Evolutionary conservation across 2,797 vertebrate genomes (phyloP).

Genomic region (Eulemur rubriventer): DNA sequence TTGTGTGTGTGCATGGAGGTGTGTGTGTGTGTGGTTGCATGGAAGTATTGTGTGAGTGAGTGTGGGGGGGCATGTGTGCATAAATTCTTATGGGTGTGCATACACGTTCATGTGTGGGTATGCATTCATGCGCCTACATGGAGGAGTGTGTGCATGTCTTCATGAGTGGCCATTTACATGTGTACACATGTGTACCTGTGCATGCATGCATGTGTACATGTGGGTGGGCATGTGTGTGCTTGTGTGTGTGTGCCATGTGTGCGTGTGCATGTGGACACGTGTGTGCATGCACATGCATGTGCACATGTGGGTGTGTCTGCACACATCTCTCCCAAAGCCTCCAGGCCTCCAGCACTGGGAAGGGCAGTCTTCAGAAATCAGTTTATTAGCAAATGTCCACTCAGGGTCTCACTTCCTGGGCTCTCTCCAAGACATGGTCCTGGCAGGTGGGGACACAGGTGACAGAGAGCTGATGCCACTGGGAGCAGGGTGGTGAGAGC

Average conservation of each 20-base stretch:
- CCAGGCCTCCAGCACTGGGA: not conserved
- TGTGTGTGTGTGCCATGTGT: no score
- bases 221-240: not conserved
- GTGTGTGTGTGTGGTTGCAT: not conserved
- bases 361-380: not conserved
- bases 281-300: not conserved
- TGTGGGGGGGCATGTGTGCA: not conserved
- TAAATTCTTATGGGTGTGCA: not conserved
- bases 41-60: not conserved
- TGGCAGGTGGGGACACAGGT: not conserved
- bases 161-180: not conserved
- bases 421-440: not conserved
- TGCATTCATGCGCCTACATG: not conserved
- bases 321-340: not conserved
- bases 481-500: not conserved
- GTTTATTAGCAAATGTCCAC: not conserved
- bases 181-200: not conserved
- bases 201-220: not conserved
- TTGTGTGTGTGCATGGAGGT: not conserved
- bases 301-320: not conserved
- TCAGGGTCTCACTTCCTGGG: not conserved
- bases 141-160: no score
- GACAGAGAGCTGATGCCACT: not conserved
- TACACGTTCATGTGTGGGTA: not conserved
- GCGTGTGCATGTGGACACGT: no score